Base-by-base conservation (phyloP, 2,888 invertebrate species). In the Spisula subtruncata region DNA sequence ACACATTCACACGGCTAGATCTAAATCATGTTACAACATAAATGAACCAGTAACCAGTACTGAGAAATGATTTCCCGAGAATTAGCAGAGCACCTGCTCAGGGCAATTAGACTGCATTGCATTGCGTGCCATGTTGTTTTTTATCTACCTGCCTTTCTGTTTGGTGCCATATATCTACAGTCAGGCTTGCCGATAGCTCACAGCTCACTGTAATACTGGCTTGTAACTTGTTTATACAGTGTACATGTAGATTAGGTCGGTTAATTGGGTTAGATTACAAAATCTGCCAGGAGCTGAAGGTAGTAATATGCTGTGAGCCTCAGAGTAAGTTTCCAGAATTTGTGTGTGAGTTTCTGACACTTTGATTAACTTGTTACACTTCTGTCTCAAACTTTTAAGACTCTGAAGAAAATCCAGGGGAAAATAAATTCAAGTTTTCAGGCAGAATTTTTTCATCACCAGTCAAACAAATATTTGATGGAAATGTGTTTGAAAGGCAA, bases 121-220 rank as follows among this genome's bases (percentile, higher is more conserved):
- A 66, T 66, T 6, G 12, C 60, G 25, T 66, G 60, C 25, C 60
- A 66, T 66, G 20, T n/a, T n/a, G n/a, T 66, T 60, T 66, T 60
- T 66, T 66, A 66, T 66, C 60, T 66, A 66, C 60, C 60, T 60
- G 60, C 60, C 20, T 66, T 66, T 66, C 60, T 66, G 60, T 66
- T 66, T 25, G 60, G 60, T 66, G 60, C 60, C 60, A 66, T 66
- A 66, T 25, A 66, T 25, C 60, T 66, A 41, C 60, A 66, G 60
- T 8, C 60, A 25, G 60, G 60, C n/a, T 25, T 25, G 41, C 25
- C 60, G 5, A 41, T 41, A 66, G 60, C 60, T n/a, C n/a, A 25
- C 25, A 66, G 60, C 60, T n/a, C n/a, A 25, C 25, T 66, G 60
- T 25, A 66, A 66, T 66, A 66, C 8, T 8, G 41, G 41, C 25